Evolutionary conservation across 37 sponge, comb jelly and placozoan species (phyloP).

Genomic region (Hormiphora californensis): DNA sequence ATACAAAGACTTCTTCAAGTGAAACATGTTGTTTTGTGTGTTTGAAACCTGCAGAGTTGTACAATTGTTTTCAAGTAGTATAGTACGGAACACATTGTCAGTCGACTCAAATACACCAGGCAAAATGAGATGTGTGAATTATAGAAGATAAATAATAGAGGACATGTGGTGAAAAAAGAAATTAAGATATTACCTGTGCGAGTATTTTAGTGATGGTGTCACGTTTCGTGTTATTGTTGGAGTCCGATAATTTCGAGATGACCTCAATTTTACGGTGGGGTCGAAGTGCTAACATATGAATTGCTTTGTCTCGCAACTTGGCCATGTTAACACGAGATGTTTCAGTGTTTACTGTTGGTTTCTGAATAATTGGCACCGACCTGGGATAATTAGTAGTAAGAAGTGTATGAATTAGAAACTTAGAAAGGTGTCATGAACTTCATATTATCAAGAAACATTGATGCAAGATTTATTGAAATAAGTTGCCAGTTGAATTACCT

Average conservation of each 20-base stretch:
- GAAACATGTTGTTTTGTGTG: constrained; percentile 23
- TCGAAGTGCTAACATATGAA: constrained; percentile 10
- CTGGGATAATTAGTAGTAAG: too few species aligned
- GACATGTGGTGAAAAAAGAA: not conserved
- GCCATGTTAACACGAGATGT: too few species aligned
- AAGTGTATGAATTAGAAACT: too few species aligned
- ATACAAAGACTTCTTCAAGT: not conserved
- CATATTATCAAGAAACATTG: too few species aligned
- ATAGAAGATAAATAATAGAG: not conserved
- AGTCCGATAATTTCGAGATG: not conserved
- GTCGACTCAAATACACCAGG: too few species aligned
- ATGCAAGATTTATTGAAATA: too few species aligned
- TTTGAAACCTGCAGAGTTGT: not conserved
- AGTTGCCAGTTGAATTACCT: too few species aligned
- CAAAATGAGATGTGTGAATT: not conserved
- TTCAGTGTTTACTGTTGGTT: too few species aligned
- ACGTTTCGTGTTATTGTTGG: not conserved
- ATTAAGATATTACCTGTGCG: not conserved
- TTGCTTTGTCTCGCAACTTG: not conserved
- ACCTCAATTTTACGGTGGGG: constrained; percentile 1
- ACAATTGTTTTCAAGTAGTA: too few species aligned
- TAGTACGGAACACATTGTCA: too few species aligned
- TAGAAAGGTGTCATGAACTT: too few species aligned
- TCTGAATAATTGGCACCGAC: too few species aligned
- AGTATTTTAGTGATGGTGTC: not conserved